Evolutionary conservation across 2,888 invertebrate species (phyloP).

Genomic region (Drosophila neotestacea): DNA sequence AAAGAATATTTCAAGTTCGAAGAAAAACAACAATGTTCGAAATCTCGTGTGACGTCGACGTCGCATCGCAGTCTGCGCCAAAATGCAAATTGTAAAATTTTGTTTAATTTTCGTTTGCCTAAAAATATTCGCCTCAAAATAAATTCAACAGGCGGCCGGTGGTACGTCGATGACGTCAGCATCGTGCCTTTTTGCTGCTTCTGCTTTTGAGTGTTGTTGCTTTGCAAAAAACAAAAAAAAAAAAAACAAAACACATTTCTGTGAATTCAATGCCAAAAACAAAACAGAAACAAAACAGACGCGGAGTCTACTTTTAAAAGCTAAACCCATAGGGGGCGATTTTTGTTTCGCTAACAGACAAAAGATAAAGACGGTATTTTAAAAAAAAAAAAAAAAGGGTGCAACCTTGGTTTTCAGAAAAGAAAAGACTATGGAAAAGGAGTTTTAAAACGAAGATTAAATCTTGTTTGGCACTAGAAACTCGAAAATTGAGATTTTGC

Average conservation of each 20-base stretch:
- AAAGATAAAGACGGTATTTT: too few relatives aligned
- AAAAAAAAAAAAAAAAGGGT: too few relatives aligned
- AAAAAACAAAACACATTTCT: constrained; percentile 32
- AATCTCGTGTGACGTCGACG: constrained; percentile 34
- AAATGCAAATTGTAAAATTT: constrained; percentile 52
- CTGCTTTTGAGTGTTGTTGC: constrained; percentile 4
- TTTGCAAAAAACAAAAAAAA: constrained; percentile 44
- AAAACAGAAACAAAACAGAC: constrained; percentile 23
- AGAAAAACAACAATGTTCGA: constrained; percentile 44
- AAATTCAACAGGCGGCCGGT: constrained; percentile 49
- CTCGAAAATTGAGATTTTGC: too few relatives aligned
- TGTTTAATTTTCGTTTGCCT: constrained; percentile 43
- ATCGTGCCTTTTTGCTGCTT: constrained; percentile 20
- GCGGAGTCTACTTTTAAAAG: not conserved
- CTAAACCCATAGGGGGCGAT: too few relatives aligned
- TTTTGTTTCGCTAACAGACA: too few relatives aligned
- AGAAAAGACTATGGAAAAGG: too few relatives aligned
- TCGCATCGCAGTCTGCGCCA: constrained; percentile 40
- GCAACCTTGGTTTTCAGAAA: too few relatives aligned
- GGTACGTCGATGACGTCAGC: constrained; percentile 48
- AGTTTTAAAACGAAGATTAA: too few relatives aligned
- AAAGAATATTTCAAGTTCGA: constrained; percentile 19
- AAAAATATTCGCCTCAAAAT: constrained; percentile 46
- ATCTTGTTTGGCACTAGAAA: too few relatives aligned
- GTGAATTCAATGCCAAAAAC: constrained; percentile 68